These are phyloP conservation scores for Hirudo medicinalis DNA, from an alignment of 1,140 invertebrate genomes.

Conservation along the genomic window DNA sequence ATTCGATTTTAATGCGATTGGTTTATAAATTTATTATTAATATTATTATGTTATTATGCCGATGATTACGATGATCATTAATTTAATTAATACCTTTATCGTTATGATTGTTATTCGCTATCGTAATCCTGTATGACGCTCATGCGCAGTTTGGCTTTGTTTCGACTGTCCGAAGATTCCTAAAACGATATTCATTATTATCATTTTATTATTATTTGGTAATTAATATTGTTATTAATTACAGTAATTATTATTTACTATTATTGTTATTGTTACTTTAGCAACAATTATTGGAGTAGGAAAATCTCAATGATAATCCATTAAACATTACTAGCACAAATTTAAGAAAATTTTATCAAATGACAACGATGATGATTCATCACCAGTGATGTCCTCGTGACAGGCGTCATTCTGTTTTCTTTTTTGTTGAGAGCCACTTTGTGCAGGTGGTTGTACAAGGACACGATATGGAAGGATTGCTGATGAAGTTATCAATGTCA, in stretches of 20 bases:
- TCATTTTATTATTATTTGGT: no score
- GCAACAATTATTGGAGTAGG: no score
- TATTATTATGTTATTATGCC: constrained; percentile 3
- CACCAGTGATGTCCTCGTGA: not conserved
- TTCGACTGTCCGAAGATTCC: no score
- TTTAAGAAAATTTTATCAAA: not conserved
- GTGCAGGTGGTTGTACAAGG: not conserved
- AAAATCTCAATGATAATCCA: no score
- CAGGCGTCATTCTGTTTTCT: no score
- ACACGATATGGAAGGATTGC: not conserved
- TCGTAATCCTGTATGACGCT: not conserved
- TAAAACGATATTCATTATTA: no score
- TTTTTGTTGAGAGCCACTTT: not conserved
- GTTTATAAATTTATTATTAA: not conserved
- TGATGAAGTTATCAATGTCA: not conserved
- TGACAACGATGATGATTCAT: not conserved
- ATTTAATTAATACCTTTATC: not conserved
- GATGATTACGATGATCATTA: not conserved
- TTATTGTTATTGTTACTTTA: no score
- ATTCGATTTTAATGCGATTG: no score
- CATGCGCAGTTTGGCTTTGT: no score
- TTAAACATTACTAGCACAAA: no score
- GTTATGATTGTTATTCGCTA: not conserved
- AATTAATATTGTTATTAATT: no score
- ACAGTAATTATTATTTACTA: no score